Conservation (phyloP, 30 jellyfish, hydroid and myxozoan genomes). For the Turritopsis rubra region DNA sequence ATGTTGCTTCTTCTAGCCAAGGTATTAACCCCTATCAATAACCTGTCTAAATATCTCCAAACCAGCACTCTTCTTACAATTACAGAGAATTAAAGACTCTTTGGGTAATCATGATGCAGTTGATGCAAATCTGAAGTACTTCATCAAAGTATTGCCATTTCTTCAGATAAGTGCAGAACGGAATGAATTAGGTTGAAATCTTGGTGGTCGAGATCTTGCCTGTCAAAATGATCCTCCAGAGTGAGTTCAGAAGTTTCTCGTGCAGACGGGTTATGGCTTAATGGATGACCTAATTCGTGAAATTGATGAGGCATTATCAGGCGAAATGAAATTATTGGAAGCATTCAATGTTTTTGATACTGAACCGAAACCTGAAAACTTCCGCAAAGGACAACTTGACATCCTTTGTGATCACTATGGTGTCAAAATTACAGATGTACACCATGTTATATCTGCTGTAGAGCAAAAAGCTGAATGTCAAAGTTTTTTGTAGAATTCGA, state of each 20-base stretch:
- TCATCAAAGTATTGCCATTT: neutral
- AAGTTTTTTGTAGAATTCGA: neutral
- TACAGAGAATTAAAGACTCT: neutral
- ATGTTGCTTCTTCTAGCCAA: slow-evolving; percentile 13
- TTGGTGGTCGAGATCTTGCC: neutral
- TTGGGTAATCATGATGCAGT: neutral
- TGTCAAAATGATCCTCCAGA: neutral
- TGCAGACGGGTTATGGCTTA: neutral
- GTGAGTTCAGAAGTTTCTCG: neutral
- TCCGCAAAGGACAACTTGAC: neutral
- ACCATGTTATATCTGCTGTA: neutral
- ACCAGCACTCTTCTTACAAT: neutral
- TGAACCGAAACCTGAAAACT: neutral
- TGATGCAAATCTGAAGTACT: neutral
- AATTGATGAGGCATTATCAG: neutral
- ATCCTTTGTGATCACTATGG: neutral
- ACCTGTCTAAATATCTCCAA: neutral
- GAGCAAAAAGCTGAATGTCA: neutral
- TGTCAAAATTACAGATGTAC: neutral
- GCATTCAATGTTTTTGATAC: neutral
- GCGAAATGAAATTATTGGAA: neutral
- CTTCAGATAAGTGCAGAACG: neutral
- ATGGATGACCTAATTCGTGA: neutral
- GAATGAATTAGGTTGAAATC: neutral
- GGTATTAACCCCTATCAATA: slow-evolving; percentile 6